These are phyloP conservation scores for Anorthoa munda DNA, from an alignment of 2,888 invertebrate genomes.

Conservation along the genomic window DNA sequence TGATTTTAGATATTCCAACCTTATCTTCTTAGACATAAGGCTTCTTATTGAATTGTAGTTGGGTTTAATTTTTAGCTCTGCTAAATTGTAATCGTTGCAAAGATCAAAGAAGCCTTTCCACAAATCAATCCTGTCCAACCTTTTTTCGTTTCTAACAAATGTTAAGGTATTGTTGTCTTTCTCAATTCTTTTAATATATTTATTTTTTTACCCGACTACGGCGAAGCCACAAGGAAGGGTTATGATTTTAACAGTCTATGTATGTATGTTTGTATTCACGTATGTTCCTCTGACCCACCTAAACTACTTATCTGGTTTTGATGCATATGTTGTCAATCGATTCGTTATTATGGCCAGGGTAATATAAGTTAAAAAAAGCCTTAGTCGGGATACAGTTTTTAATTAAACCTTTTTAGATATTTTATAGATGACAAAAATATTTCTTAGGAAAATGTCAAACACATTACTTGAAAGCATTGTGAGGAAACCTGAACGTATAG, in stretches of 20 bases:
- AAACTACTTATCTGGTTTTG: too few species aligned
- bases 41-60: constrained; percentile 16
- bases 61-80: constrained; percentile 43
- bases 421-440: neutral
- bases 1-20: constrained; percentile 16
- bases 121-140: constrained; percentile 61
- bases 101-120: constrained; percentile 59
- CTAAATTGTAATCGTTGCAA: constrained; percentile 54
- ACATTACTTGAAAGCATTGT: too few species aligned
- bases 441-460: too few species aligned
- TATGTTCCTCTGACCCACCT: too few species aligned
- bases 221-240: too few species aligned
- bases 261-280: too few species aligned
- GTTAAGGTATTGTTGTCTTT: constrained; percentile 31
- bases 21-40: neutral
- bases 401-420: neutral
- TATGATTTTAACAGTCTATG: too few species aligned
- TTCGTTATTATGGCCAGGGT: too few species aligned
- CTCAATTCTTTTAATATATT: neutral
- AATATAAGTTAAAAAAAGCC: too few species aligned
- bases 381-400: too few species aligned
- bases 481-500: too few species aligned
- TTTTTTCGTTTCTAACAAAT: constrained; percentile 49
- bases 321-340: too few species aligned
- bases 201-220: neutral